A percentile compares a stretch with the other conserved stretches of the same genome.
Evolutionary conservation across 2,888 invertebrate genomes (phyloP).

Genomic region (Dryococelus australis): DNA sequence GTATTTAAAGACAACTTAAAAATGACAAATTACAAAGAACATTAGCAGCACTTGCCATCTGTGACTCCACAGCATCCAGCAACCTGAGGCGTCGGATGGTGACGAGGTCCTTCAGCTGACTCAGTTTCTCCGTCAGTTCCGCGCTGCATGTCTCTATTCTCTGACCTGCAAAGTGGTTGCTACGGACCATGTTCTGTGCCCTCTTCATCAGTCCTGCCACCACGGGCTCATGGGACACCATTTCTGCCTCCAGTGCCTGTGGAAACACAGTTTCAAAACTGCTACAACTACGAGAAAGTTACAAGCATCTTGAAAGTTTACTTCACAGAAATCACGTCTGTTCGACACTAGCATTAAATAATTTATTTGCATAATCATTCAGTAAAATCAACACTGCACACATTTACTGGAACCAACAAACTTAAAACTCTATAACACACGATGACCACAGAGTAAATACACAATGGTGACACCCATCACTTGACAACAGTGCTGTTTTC

Average conservation of each 20-base stretch:
- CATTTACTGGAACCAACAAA: no score
- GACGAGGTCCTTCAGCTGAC: slow-evolving; percentile 75
- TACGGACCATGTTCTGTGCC: slow-evolving; percentile 79
- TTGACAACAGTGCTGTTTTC: no score
- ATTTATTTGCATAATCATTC: no score
- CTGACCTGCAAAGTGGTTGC: slow-evolving; percentile 84
- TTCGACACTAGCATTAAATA: no score
- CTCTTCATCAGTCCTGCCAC: slow-evolving; percentile 76
- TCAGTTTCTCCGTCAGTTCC: slow-evolving; percentile 73
- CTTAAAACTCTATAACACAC: no score
- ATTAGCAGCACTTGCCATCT: slow-evolving; percentile 66
- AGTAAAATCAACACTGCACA: no score
- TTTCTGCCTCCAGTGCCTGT: slow-evolving; percentile 83
- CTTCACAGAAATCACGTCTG: no score
- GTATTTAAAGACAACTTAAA: no score
- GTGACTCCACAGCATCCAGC: slow-evolving; percentile 82
- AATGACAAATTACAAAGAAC: no score
- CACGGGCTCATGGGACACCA: slow-evolving; percentile 85
- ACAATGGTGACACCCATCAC: no score
- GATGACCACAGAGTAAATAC: no score
- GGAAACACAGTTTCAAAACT: slow-evolving; percentile 34
- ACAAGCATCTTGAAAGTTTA: not conserved
- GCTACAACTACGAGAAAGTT: not conserved
- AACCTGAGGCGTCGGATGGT: slow-evolving; percentile 72
- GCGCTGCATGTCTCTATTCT: slow-evolving; percentile 74